Base-by-base conservation (phyloP, 2,797 vertebrate genomes). In the Monodelphis domestica region DNA sequence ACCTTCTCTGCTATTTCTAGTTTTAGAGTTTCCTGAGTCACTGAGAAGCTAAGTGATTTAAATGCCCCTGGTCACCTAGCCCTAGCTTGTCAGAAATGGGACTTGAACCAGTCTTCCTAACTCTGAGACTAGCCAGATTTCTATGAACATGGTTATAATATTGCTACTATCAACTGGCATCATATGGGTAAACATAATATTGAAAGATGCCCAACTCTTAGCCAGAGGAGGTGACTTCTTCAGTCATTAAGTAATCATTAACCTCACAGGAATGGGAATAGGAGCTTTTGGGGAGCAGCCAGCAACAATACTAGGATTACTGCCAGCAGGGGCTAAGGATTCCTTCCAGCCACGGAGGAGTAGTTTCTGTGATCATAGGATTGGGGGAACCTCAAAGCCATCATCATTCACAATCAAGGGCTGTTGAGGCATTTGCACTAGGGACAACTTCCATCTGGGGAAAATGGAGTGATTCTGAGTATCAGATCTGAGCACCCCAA, bases 351-450 rank as follows among this genome's bases (percentile, higher is more conserved):
- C 59, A 17, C 17, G 33, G 59, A 70, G 33, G 33, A 70, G 33
- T 70, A 21, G 57, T 63, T 70, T 38, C 33, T 70, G 59, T 70
- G 59, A 21, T 70, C 17, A 1, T 70, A 70, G n/a, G 5, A 70
- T 7, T 38, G 14, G 33, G 59, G 30, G 59, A 38, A n/a, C 28
- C 5, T 70, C 59, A n/a, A 59, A 63, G 59, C 33, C 14, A 0
- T n/a, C 33, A 2, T 70, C 15, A 38, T 70, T 70, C 59, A 70
- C 59, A 70, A 21, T 33, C 33, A 70, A 14, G 33, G 70, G 59
- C 33, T 38, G 30, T n/a, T 63, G 59, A 63, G 59, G 59, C n/a
- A 33, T 95, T 97, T 97, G 95, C 95, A 93, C 63, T 96, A 70
- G 30, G 57, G 57, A 63, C 57, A 15, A 70, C 59, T 70, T 70